Conservation (phyloP, 2,797 vertebrate species). For the Thunnus albacares region DNA sequence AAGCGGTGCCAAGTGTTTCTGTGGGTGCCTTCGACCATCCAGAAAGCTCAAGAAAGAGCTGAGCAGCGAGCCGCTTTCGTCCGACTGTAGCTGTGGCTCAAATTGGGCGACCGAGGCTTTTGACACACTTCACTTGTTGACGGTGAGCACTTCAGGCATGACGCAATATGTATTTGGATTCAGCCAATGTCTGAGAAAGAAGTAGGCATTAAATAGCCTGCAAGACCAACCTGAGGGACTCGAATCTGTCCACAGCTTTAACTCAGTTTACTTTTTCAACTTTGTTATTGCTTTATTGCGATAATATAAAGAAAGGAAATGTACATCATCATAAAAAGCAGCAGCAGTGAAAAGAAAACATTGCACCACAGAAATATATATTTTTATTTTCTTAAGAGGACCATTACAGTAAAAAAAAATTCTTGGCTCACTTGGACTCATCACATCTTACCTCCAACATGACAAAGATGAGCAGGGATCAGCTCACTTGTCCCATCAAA, state of each 20-base stretch:
- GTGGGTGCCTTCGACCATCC: too few species aligned
- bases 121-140: too few species aligned
- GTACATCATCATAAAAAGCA: slow-evolving; percentile 3
- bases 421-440: not conserved
- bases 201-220: not conserved
- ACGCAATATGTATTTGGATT: too few species aligned
- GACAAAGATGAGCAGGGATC: slow-evolving; percentile 50
- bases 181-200: not conserved
- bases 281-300: too few species aligned
- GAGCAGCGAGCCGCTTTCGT: too few species aligned
- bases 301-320: too few species aligned
- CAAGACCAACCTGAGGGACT: not conserved
- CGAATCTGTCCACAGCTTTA: not conserved
- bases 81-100: not conserved
- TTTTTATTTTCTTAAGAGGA: not conserved
- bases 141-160: too few species aligned
- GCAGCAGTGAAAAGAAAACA: not conserved
- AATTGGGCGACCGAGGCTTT: too few species aligned
- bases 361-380: not conserved
- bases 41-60: too few species aligned
- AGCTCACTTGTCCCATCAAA: slow-evolving; percentile 70
- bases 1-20: too few species aligned
- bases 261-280: not conserved
- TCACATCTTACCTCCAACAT: slow-evolving; percentile 53
- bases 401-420: not conserved